phyloP scores from a whole-genome alignment of 2,888 invertebrate genomes.

The Drosophila anomalata region DNA sequence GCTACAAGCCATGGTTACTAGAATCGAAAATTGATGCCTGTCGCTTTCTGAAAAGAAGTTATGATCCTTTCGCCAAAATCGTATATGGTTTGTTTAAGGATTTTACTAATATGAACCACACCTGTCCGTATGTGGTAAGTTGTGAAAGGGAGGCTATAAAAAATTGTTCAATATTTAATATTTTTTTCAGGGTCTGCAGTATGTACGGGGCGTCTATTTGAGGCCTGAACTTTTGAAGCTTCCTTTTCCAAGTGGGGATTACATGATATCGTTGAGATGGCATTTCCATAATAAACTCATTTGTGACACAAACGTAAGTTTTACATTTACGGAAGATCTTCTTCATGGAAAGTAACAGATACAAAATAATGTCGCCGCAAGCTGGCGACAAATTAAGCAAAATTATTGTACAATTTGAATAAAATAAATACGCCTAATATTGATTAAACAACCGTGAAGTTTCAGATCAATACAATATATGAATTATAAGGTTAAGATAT shows the following conservation, averaged over 20 bases:
- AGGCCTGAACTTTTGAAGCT: neutral
- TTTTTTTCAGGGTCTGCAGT: neutral
- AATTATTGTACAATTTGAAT: too few relatives aligned
- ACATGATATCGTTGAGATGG: constrained; percentile 1
- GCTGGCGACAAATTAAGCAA: too few relatives aligned
- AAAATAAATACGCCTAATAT: too few relatives aligned
- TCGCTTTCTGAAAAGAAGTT: neutral
- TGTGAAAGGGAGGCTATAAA: neutral
- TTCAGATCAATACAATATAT: too few relatives aligned
- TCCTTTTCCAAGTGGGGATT: constrained; percentile 14
- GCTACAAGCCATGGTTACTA: constrained; percentile 36
- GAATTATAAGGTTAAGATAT: too few relatives aligned
- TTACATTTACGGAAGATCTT: neutral
- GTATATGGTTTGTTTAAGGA: constrained; percentile 4
- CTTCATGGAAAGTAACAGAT: neutral
- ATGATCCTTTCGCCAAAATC: neutral
- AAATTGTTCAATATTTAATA: too few relatives aligned
- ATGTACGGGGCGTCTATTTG: neutral
- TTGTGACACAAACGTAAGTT: neutral
- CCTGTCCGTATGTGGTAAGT: constrained; percentile 24
- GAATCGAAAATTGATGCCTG: constrained; percentile 11
- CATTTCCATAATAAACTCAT: neutral
- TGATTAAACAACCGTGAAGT: too few relatives aligned
- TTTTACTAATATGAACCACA: constrained; percentile 22
- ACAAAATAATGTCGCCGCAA: too few relatives aligned